phyloP scores from a whole-genome alignment of 53 echinoderm and acorn worm species.

The Antedon mediterranea region DNA sequence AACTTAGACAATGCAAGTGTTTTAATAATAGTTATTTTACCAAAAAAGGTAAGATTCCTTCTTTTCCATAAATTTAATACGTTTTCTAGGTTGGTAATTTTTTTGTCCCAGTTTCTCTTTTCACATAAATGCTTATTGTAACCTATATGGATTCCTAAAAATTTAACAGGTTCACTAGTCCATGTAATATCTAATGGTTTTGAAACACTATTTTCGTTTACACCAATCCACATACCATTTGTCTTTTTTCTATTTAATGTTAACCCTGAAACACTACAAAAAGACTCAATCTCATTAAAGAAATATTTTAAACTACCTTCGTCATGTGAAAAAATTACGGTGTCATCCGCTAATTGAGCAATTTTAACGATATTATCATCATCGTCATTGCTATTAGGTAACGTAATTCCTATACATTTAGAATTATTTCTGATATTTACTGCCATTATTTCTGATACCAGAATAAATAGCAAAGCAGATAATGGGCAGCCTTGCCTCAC shows the following conservation, averaged over 20 bases:
- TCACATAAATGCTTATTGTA: not conserved
- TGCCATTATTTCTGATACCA: not conserved
- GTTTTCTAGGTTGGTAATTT: not conserved
- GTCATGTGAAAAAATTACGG: not conserved
- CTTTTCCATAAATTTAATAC: not conserved
- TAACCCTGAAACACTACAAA: not conserved
- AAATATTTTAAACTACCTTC: not conserved
- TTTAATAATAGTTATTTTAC: not conserved
- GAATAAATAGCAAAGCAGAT: not conserved
- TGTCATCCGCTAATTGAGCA: not conserved
- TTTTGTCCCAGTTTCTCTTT: not conserved
- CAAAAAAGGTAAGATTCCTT: not conserved
- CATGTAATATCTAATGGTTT: not conserved
- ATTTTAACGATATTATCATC: not conserved
- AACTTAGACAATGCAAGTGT: not conserved
- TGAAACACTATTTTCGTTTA: not conserved
- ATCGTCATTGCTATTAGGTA: not conserved
- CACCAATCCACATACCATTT: not conserved
- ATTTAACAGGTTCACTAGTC: not conserved
- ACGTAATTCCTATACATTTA: not conserved
- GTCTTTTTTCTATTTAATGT: not conserved
- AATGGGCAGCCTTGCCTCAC: not conserved
- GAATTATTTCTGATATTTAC: not conserved
- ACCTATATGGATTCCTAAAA: not conserved
- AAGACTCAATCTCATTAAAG: not conserved